A percentile compares a stretch with the other conserved stretches of the same genome.
Conservation (phyloP, 2,888 invertebrate genomes). For the Perizoma affinitatum region DNA sequence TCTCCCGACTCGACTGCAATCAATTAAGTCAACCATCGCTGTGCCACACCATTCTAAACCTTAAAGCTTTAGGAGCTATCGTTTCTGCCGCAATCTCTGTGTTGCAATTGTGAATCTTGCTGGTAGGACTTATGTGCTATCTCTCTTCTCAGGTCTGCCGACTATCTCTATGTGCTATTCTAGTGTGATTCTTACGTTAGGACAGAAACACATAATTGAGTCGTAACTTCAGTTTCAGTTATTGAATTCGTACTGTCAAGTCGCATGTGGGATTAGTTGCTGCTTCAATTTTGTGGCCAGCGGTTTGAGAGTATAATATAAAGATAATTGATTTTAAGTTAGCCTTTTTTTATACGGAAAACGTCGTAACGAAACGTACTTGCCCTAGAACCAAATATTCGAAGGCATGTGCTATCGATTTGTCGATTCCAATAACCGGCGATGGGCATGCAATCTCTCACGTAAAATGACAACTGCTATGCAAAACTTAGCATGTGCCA, state of each 20-base stretch:
- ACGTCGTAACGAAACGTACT: not conserved
- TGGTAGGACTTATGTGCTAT: constrained; percentile 3
- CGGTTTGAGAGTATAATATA: constrained; percentile 18
- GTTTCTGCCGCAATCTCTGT: constrained; percentile 5
- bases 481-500: no score
- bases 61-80: constrained; percentile 3
- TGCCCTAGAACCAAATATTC: no score
- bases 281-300: constrained; percentile 33
- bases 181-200: constrained; percentile 20
- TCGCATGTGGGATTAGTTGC: constrained; percentile 26
- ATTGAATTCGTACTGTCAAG: constrained; percentile 25
- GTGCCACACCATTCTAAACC: constrained; percentile 23
- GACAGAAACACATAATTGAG: constrained; percentile 5
- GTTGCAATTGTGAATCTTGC: constrained; percentile 21
- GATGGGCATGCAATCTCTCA: no score
- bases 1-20: constrained; percentile 41
- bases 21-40: constrained; percentile 45
- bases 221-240: constrained; percentile 13
- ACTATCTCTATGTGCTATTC: constrained; percentile 6
- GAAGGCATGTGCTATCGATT: no score
- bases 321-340: constrained; percentile 3
- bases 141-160: not conserved
- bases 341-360: not conserved
- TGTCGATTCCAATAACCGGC: no score
- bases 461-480: no score